phyloP scores from a whole-genome alignment of 2,113 vertebrate genomes.

The Corydoras maculifer region DNA sequence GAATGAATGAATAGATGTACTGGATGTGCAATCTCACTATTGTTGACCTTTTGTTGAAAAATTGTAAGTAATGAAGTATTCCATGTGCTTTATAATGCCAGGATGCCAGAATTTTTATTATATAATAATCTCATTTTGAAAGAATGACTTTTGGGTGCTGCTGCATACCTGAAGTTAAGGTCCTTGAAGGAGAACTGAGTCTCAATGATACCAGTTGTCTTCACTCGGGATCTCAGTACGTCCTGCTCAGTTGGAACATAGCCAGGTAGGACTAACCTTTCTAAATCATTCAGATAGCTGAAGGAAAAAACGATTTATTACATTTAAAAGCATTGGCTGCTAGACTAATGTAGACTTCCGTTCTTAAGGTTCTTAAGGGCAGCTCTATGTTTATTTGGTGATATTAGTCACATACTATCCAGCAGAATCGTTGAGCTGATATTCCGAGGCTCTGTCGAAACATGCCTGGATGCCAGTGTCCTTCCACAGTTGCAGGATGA shows the following conservation, averaged over 20 bases:
- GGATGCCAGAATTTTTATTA: neutral
- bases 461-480: slow-evolving; percentile 88
- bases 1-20: too few relatives aligned
- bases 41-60: too few relatives aligned
- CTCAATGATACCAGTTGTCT: slow-evolving; percentile 96
- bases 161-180: slow-evolving; percentile 85
- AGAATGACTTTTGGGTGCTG: neutral
- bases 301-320: slow-evolving; percentile 2
- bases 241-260: slow-evolving; percentile 96
- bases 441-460: slow-evolving; percentile 90
- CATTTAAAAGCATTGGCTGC: neutral
- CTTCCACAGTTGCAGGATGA: slow-evolving; percentile 91
- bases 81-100: too few relatives aligned
- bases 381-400: neutral
- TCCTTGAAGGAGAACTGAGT: slow-evolving; percentile 91
- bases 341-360: neutral
- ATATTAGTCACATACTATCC: slow-evolving; percentile 76
- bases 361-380: neutral
- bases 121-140: neutral
- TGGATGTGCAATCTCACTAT: too few relatives aligned
- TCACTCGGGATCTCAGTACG: slow-evolving; percentile 89
- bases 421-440: slow-evolving; percentile 94
- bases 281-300: slow-evolving; percentile 90
- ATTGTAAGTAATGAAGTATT: too few relatives aligned
- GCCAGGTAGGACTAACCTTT: slow-evolving; percentile 80